A percentile compares a stretch with the other conserved stretches of the same genome.
phyloP scores from a whole-genome alignment of 2,797 vertebrate species.

The Lepidocolaptes lacrymiger region DNA sequence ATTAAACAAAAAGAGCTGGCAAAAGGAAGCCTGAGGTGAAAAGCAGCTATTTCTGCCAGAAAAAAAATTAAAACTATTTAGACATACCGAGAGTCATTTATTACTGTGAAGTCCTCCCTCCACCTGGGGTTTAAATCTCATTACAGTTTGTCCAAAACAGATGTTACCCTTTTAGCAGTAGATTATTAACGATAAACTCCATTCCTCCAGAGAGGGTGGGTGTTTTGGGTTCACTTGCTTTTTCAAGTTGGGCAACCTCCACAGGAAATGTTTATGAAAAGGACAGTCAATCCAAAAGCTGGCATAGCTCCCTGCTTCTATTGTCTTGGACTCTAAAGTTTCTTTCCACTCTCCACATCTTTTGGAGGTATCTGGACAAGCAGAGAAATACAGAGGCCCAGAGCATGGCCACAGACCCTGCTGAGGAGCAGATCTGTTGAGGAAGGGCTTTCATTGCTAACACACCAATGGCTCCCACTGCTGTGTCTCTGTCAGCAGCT shows the following conservation, averaged over 20 bases:
- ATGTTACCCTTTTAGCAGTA: conserved; percentile 80
- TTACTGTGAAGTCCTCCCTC: conserved; percentile 75
- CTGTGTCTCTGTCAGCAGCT: not conserved
- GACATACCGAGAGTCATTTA: conserved; percentile 76
- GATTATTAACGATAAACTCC: conserved; percentile 79
- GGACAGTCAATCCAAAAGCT: not conserved
- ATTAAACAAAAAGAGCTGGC: conserved; percentile 75
- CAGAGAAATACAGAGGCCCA: not conserved
- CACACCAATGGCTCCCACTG: not conserved
- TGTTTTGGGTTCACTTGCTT: conserved; percentile 52
- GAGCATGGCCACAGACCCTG: not conserved
- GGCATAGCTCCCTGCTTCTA: not conserved
- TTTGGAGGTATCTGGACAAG: not conserved
- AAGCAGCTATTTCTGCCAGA: conserved; percentile 74
- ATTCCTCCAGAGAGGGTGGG: conserved; percentile 64
- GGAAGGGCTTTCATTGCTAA: not conserved
- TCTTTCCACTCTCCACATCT: not conserved
- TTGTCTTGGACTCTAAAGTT: not conserved
- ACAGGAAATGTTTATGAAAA: not conserved
- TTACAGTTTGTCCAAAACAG: conserved; percentile 82
- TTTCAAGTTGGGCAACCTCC: conserved; percentile 49
- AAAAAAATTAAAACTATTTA: conserved; percentile 80
- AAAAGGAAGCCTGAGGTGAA: conserved; percentile 68
- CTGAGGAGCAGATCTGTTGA: not conserved
- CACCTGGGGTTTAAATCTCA: conserved; percentile 81